These are phyloP conservation scores for Pipistrellus nathusii DNA, from an alignment of 2,797 vertebrate genomes.

Conservation along the genomic window DNA sequence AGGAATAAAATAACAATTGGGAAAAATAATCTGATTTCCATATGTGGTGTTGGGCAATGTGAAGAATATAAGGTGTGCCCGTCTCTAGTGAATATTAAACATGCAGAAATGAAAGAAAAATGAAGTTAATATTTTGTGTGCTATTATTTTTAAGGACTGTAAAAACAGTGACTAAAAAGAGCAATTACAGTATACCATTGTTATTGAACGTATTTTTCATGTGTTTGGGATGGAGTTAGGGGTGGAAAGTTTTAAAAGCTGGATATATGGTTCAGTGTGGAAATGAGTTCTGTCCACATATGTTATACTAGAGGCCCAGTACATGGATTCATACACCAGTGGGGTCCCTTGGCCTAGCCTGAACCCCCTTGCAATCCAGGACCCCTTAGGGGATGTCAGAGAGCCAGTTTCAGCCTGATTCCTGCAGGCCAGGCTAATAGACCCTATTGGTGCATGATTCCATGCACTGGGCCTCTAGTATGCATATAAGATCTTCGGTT, in stretches of 20 bases:
- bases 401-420: too few relatives aligned
- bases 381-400: too few relatives aligned
- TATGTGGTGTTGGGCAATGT: neutral
- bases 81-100: neutral
- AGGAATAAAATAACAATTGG: constrained; percentile 36
- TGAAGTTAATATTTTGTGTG: constrained; percentile 27
- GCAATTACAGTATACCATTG: neutral
- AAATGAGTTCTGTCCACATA: neutral
- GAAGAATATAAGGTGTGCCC: neutral
- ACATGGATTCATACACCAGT: too few relatives aligned
- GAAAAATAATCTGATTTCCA: constrained; percentile 59
- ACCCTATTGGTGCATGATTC: too few relatives aligned
- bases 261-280: neutral
- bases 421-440: too few relatives aligned
- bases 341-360: too few relatives aligned
- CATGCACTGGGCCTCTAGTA: too few relatives aligned
- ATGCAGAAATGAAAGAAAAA: constrained; percentile 28
- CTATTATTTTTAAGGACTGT: constrained; percentile 30
- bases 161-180: constrained; percentile 16
- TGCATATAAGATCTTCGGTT: too few relatives aligned
- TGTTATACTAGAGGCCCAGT: neutral
- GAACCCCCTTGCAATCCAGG: too few relatives aligned
- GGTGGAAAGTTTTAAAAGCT: neutral
- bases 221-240: neutral
- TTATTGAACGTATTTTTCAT: constrained; percentile 30